Conservation (phyloP, 2,797 vertebrate species). For the Acanthurus lineatus region DNA sequence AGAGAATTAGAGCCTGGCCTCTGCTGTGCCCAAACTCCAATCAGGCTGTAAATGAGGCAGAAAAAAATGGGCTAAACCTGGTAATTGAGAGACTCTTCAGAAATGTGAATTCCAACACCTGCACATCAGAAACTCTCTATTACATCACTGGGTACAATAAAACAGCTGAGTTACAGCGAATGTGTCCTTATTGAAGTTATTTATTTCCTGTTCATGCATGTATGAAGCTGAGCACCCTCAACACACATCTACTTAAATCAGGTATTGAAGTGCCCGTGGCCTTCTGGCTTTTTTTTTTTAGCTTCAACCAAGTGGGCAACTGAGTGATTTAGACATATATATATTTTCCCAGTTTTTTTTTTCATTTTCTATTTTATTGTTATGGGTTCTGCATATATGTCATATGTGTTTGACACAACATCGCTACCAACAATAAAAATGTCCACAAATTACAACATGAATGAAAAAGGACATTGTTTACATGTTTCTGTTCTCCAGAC, state of each 20-base stretch:
- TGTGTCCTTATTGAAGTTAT: neutral
- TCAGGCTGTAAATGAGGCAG: conserved; percentile 84
- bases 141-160: neutral
- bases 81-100: conserved; percentile 70
- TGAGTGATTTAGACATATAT: neutral
- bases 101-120: conserved; percentile 65
- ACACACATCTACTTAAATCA: too few relatives aligned
- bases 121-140: conserved; percentile 36
- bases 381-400: too few relatives aligned
- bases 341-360: neutral
- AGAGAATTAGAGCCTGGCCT: conserved; percentile 81
- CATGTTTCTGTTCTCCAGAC: neutral
- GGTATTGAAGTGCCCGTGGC: neutral
- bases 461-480: neutral
- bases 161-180: neutral
- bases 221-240: neutral
- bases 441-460: neutral
- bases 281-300: too few relatives aligned
- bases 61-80: conserved; percentile 72
- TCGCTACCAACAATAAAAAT: neutral
- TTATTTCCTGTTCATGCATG: neutral
- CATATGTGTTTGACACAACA: neutral
- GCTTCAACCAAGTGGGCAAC: neutral
- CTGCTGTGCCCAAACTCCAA: conserved; percentile 77
- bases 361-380: neutral